Evolutionary conservation across 2,113 vertebrate genomes (phyloP), one percentile per base, ranked within the genome.

Genomic region (Acrocephalus arundinaceus): DNA sequence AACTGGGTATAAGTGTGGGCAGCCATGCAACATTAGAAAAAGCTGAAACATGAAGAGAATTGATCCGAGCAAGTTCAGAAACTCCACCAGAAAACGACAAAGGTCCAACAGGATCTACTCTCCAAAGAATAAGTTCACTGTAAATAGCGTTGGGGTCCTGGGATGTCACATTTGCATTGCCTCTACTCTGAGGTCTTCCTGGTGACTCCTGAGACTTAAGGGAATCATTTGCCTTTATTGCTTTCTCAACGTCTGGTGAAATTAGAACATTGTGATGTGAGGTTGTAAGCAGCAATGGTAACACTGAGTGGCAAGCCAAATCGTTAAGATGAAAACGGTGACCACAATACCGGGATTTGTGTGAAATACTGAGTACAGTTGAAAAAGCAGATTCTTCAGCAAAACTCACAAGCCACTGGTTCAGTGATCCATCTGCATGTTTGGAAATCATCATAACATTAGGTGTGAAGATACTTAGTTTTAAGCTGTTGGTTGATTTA

Each of bases 371-470:
- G 76, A 99, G 98, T 85, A 99, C 99, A 71, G 99, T 99, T 73
- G 99, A 99, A 98, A 99, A 99, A 87, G 99, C 99, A 57, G 99
- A 99, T 96, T 99, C 99, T 89, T 99, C 99, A 2, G 99, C 99
- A 95, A 99, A 99, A 97, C 99, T 99, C 95, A 99, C 99, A 28
- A 99, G 98, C 99, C 99, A 99, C 83, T 99, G 99, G 96, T 99
- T 99, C 55, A 99, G 93, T 58, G 99, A 99, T 39, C 99, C 99
- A 90, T 99, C 99, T 11, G 98, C 98, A 58, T 99, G 99, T 97
- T 99, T 99, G 89, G 99, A 99, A 96, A 99, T 99, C 99, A 99
- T 99, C 91, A 99, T 99, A 92, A 99, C 99, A 66, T 98, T 99
- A 66, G 99, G 99, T 5, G 99, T 99, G 96, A 99, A 99, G 94